Conservation (phyloP, 2,797 vertebrate genomes). For the Denticeps clupeoides region DNA sequence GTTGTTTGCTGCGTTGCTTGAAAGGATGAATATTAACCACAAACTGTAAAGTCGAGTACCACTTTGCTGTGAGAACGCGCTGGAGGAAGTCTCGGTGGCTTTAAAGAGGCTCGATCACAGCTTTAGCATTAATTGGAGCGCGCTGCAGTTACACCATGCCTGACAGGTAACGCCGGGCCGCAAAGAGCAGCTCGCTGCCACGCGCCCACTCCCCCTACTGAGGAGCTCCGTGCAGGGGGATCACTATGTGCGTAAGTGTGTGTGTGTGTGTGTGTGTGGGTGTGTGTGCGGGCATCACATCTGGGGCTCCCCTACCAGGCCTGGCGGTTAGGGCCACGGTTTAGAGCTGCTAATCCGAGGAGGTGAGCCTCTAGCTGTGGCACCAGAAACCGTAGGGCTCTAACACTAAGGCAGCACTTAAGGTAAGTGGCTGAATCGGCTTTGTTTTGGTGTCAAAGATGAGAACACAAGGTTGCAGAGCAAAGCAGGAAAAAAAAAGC, state of each 20-base stretch:
- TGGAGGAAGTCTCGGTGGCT: slow-evolving; percentile 61
- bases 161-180: slow-evolving; percentile 45
- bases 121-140: slow-evolving; percentile 62
- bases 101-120: slow-evolving; percentile 47
- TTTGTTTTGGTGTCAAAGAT: not conserved
- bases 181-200: slow-evolving; percentile 32
- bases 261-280: no score
- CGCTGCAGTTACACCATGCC: slow-evolving; percentile 46
- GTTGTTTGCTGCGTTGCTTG: slow-evolving; percentile 40
- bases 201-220: slow-evolving; percentile 15
- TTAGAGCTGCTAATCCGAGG: not conserved
- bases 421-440: not conserved
- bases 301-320: no score
- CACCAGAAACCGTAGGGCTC: slow-evolving; percentile 2
- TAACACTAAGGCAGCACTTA: not conserved
- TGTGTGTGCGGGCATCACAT: no score
- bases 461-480: not conserved
- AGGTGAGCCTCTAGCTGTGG: not conserved
- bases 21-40: slow-evolving; percentile 52
- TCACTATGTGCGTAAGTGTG: no score
- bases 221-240: no score
- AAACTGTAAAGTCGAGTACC: slow-evolving; percentile 51
- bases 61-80: slow-evolving; percentile 49
- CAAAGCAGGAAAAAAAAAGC: not conserved
- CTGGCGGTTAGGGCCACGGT: not conserved